Evolutionary conservation across 2,888 invertebrate genomes (phyloP).

Genomic region (Microplitis manilae): DNA sequence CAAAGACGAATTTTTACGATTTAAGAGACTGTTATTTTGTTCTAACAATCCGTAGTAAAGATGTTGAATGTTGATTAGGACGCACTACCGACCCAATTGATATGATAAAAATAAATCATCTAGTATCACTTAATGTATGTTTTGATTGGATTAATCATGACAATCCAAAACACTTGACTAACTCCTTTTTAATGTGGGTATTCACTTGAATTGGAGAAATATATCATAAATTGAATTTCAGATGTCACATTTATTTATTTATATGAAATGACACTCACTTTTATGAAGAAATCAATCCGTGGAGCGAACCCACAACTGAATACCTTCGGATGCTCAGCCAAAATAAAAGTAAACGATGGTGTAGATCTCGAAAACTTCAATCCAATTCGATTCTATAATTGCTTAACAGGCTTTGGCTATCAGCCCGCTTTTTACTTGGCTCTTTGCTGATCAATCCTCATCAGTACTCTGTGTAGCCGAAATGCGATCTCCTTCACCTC

Average conservation of each 20-base stretch:
- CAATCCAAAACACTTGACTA: background rate
- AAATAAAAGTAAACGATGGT: slow-evolving; percentile 69
- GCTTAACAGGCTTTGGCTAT: slow-evolving; percentile 67
- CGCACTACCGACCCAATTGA: slow-evolving; percentile 19
- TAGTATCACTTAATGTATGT: slow-evolving; percentile 17
- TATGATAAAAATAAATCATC: slow-evolving; percentile 21
- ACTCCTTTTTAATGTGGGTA: background rate
- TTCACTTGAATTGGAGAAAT: slow-evolving; percentile 1
- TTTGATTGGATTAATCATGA: slow-evolving; percentile 18
- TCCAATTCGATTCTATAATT: slow-evolving; percentile 69
- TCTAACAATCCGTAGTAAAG: background rate
- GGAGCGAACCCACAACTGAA: slow-evolving; percentile 68
- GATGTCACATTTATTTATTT: background rate
- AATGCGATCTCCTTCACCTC: slow-evolving; percentile 70
- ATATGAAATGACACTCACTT: slow-evolving; percentile 56
- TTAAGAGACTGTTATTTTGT: background rate
- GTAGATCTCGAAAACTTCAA: slow-evolving; percentile 62
- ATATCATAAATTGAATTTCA: background rate
- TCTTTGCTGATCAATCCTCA: slow-evolving; percentile 58
- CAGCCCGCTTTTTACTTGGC: slow-evolving; percentile 64
- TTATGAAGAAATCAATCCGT: slow-evolving; percentile 52
- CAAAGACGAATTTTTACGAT: slow-evolving; percentile 2
- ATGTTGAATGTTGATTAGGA: background rate
- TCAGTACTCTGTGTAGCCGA: slow-evolving; percentile 61
- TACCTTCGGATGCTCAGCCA: slow-evolving; percentile 69